Evolutionary conservation across 2,888 invertebrate species (phyloP).

Genomic region (Microctonus aethiopoides): DNA sequence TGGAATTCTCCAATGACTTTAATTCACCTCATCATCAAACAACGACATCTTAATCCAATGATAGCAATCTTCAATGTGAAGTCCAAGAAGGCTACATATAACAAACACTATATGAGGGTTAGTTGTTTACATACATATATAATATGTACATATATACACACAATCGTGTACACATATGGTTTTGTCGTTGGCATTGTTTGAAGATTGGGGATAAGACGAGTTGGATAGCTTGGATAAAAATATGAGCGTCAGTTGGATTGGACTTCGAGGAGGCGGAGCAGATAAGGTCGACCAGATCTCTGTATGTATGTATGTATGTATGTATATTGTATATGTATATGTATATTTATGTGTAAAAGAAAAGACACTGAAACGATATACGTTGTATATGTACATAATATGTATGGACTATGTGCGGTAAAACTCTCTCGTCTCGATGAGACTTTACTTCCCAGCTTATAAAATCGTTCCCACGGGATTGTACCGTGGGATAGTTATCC

Average conservation of each 20-base stretch:
- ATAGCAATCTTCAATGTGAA: neutral
- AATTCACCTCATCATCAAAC: neutral
- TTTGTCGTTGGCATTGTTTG: neutral
- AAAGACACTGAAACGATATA: slow-evolving; percentile 14
- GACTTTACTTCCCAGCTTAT: slow-evolving; percentile 48
- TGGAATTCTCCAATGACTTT: neutral
- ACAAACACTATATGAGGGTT: neutral
- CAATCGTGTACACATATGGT: neutral
- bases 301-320: slow-evolving; percentile 8
- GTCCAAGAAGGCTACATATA: neutral
- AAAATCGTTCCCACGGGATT: slow-evolving; percentile 63
- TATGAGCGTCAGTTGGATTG: slow-evolving; percentile 21
- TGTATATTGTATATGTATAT: neutral
- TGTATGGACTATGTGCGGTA: neutral
- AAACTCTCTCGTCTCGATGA: slow-evolving; percentile 37
- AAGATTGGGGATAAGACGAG: slow-evolving; percentile 16
- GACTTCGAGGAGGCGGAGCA: slow-evolving; percentile 27
- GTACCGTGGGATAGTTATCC: slow-evolving; percentile 60
- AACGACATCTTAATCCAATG: neutral
- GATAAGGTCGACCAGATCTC: neutral
- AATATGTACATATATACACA: neutral
- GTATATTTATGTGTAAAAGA: neutral
- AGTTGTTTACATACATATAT: neutral
- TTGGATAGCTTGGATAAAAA: slow-evolving; percentile 3
- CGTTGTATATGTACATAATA: neutral